Conservation (phyloP, 2,888 invertebrate species). For the Gisinianus flammeolus region DNA sequence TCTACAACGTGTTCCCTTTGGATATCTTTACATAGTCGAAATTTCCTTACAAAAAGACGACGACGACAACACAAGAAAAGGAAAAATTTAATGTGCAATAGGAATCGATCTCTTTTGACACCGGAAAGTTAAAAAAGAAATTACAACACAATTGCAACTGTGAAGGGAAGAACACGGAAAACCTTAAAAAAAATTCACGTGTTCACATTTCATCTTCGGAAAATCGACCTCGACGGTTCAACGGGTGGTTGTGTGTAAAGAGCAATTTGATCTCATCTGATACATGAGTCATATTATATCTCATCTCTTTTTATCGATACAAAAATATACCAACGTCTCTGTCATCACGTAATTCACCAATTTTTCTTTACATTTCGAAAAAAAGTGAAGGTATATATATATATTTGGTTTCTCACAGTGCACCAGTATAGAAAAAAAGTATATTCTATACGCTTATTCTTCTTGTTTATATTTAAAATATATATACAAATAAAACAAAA, state of each 20-base stretch:
- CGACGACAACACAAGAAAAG: neutral
- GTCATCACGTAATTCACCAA: neutral
- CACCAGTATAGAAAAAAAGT: neutral
- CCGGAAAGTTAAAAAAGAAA: neutral
- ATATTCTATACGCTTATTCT: neutral
- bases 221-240: slow-evolving; percentile 23
- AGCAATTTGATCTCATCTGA: slow-evolving; percentile 34
- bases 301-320: neutral
- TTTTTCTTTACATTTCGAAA: neutral
- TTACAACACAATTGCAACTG: neutral
- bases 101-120: slow-evolving; percentile 10
- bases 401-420: neutral
- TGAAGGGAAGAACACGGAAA: slow-evolving; percentile 1
- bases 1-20: too few species aligned
- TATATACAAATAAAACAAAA: neutral
- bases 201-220: neutral
- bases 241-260: slow-evolving; percentile 32
- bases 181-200: neutral
- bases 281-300: neutral
- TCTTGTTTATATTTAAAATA: neutral
- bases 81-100: slow-evolving; percentile 15
- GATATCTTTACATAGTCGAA: too few species aligned
- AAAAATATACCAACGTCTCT: neutral
- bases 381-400: neutral
- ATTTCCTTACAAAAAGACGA: neutral